phyloP scores from a whole-genome alignment of 2,797 vertebrate species.

The Sarcophilus harrisii region DNA sequence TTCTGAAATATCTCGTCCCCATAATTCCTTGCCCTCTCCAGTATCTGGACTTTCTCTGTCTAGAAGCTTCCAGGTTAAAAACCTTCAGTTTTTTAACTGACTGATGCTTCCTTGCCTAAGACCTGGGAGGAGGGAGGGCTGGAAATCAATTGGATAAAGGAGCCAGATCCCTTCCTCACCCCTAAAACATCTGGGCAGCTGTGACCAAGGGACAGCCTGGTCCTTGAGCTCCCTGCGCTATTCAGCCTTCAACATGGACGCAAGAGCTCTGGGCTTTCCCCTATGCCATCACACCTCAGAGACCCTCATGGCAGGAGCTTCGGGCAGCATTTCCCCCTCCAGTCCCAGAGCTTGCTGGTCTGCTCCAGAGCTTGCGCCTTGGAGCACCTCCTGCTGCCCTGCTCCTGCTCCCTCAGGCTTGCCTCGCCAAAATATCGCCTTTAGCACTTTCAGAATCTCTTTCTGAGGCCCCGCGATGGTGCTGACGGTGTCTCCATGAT shows the following conservation, averaged over 20 bases:
- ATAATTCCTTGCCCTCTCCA: neutral
- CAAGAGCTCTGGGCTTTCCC: neutral
- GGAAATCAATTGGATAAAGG: neutral
- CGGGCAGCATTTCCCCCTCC: too few species aligned
- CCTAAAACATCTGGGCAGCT: neutral
- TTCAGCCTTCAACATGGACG: neutral
- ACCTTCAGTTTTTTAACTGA: neutral
- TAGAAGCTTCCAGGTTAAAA: neutral
- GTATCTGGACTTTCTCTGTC: neutral
- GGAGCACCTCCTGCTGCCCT: neutral
- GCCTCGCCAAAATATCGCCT: neutral
- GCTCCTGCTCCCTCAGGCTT: neutral
- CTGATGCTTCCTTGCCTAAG: neutral
- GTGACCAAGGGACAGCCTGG: too few species aligned
- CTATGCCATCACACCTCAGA: neutral
- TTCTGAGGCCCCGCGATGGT: neutral
- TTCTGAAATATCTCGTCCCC: neutral
- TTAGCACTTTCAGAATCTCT: neutral
- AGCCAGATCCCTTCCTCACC: neutral
- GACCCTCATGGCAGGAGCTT: neutral
- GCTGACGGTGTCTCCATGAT: neutral
- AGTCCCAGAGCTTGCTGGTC: too few species aligned
- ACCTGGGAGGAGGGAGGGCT: neutral
- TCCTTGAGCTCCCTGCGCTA: neutral
- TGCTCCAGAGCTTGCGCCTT: neutral